Conservation (phyloP, 2,113 vertebrate genomes). For the Rhynchomys soricoides region DNA sequence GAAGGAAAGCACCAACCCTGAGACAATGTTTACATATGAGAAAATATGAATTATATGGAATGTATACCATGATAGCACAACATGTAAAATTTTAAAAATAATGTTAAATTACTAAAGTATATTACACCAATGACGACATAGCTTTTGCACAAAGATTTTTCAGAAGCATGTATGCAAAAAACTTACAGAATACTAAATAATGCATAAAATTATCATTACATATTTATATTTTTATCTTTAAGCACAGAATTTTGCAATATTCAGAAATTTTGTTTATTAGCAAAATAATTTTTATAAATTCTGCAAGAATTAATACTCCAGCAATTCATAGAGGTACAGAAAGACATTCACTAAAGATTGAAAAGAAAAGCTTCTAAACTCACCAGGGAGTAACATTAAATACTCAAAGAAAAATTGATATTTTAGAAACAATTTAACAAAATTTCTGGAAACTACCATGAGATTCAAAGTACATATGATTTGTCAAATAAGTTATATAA, state of each 20-base stretch:
- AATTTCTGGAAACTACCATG: neutral
- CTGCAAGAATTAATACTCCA: neutral
- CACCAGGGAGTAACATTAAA: neutral
- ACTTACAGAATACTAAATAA: neutral
- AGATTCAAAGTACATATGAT: neutral
- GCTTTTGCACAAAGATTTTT: neutral
- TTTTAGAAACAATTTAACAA: neutral
- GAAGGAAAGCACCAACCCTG: neutral
- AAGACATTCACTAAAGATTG: neutral
- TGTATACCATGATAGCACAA: neutral
- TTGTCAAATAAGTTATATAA: neutral
- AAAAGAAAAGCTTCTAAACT: neutral
- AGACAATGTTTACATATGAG: neutral
- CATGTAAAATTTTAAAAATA: neutral
- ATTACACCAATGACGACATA: neutral
- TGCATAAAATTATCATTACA: neutral
- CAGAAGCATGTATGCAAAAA: neutral
- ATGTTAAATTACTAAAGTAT: neutral
- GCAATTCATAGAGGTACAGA: neutral
- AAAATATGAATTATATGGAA: neutral
- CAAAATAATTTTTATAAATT: neutral
- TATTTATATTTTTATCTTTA: neutral
- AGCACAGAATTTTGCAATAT: neutral
- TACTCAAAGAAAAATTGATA: neutral
- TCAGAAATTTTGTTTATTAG: neutral